Evolutionary conservation across 1,140 invertebrate species (phyloP), one percentile per base, ranked within the genome.

Genomic region (Rhyacophila brunnea): DNA sequence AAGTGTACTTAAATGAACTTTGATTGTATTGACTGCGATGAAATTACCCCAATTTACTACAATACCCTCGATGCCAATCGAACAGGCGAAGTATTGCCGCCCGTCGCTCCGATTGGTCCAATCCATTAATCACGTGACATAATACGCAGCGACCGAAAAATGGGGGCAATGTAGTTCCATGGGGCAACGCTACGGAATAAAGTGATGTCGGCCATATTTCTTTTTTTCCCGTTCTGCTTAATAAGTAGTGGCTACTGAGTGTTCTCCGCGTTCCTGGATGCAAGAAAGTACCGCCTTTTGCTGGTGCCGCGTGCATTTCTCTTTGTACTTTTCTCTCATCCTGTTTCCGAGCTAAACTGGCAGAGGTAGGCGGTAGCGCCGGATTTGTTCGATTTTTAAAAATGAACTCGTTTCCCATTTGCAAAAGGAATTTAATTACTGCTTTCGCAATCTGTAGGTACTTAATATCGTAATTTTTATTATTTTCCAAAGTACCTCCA

Each of bases 51-150:
- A 28, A 28, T 28, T 28, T 28, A 28, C 23, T 28, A 5, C 23
- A 28, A 28, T 28, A 28, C 23, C 23, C 23, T 28, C 23, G 23
- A 28, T 28, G 23, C 4, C 23, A 28, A 28, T 28, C 23, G 23
- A 28, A 28, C 3, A 5, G 9, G 4, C 23, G 23, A 28, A 28
- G 23, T 9, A 43, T 15, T 40, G 54, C 45, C 53, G 52, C 47
- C 57, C 56, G 62, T 64, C 57, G 52, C 20, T 32, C 5, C 62
- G 53, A 60, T 64, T 64, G 53, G 62, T 56, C 58, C 58, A 20
- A 15, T 40, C 58, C 62, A 64, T 64, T 64, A 64, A 64, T 64
- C 62, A 64, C 62, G 57, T 60, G 52, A 57, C 62, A 60, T 64
- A 58, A 60, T 58, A 46, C 51, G 58, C 15, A 20, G 42, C 23